phyloP scores from a whole-genome alignment of 2,113 vertebrate genomes.

The Stercorarius parasiticus region DNA sequence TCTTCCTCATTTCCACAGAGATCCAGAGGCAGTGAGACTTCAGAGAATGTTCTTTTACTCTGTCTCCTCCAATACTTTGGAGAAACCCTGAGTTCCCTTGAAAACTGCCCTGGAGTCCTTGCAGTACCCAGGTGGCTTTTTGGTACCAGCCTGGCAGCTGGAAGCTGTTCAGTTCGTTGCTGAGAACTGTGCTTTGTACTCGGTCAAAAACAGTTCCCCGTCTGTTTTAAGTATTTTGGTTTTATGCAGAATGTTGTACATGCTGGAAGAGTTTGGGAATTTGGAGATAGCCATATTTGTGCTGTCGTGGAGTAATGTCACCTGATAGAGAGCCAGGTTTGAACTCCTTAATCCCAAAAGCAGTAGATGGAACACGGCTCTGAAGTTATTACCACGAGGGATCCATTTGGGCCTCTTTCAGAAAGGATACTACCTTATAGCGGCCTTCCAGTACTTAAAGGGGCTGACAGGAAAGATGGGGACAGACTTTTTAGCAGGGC shows the following conservation, averaged over 20 bases:
- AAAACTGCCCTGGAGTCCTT: neutral
- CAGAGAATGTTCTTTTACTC: neutral
- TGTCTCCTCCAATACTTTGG: neutral
- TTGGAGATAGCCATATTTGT: neutral
- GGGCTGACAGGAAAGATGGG: neutral
- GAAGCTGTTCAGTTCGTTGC: neutral
- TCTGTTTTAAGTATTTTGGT: neutral
- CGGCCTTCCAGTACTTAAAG: neutral
- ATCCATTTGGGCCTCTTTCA: neutral
- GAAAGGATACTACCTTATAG: neutral
- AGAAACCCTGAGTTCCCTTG: neutral
- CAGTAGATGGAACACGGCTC: rapidly evolving
- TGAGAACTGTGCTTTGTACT: neutral
- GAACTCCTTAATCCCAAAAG: neutral
- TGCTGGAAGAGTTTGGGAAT: neutral
- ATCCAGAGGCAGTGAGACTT: neutral
- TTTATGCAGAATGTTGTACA: neutral
- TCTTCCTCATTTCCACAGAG: neutral
- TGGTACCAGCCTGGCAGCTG: neutral
- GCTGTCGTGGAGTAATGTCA: rapidly evolving
- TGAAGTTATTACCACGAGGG: neutral
- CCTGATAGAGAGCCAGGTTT: neutral
- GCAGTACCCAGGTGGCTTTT: neutral
- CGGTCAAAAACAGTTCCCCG: neutral
- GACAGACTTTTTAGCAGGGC: neutral